These are phyloP conservation scores for Istiophorus platypterus DNA, from an alignment of 2,113 vertebrate genomes.

Conservation along the genomic window DNA sequence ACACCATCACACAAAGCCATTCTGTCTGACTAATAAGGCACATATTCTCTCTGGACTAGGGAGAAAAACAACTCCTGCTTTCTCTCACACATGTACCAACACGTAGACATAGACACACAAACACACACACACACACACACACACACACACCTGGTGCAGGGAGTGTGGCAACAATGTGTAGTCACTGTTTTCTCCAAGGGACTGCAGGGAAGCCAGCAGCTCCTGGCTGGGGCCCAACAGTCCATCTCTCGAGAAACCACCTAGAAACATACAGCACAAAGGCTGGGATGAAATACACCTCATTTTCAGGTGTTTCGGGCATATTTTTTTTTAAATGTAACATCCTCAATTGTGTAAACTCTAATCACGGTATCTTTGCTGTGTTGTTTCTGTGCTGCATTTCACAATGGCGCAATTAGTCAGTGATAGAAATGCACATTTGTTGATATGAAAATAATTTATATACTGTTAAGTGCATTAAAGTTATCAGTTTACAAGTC, in stretches of 20 bases:
- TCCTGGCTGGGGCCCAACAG: conserved; percentile 72
- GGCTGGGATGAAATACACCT: neutral
- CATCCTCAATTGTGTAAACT: neutral
- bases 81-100: neutral
- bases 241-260: conserved; percentile 40
- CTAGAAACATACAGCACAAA: conserved; percentile 65
- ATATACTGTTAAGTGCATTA: neutral
- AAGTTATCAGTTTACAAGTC: no score
- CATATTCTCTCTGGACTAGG: conserved; percentile 34
- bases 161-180: conserved; percentile 90
- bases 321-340: neutral
- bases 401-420: neutral
- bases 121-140: conserved; percentile 11
- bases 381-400: neutral
- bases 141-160: conserved; percentile 91
- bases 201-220: conserved; percentile 88
- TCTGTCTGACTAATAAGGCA: conserved; percentile 45
- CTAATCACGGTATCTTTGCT: neutral
- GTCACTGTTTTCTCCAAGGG: conserved; percentile 87
- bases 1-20: conserved; percentile 4
- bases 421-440: neutral
- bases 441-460: neutral
- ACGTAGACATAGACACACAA: conserved; percentile 33
- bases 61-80: neutral
- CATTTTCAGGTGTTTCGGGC: neutral